Conservation (phyloP, 2,113 vertebrate species). For the Sakesphorus luctuosus region DNA sequence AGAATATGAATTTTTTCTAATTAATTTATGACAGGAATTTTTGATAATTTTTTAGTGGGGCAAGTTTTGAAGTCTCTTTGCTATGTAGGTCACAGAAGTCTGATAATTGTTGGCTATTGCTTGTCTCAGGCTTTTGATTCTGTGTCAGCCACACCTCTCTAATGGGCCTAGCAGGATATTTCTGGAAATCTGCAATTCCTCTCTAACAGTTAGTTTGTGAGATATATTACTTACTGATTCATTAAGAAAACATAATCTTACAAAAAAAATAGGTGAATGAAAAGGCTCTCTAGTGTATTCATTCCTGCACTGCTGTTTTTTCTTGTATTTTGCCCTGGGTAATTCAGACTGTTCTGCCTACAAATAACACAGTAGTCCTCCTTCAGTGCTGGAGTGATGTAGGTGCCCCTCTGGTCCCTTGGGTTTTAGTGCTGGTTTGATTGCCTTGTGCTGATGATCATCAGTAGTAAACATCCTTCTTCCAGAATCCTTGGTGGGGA, state of each 20-base stretch:
- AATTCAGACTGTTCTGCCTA: not conserved
- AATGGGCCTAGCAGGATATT: not conserved
- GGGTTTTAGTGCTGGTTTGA: not conserved
- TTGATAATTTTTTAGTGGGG: not conserved
- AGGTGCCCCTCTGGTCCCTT: not conserved
- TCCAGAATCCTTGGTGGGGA: not conserved
- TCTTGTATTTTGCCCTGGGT: not conserved
- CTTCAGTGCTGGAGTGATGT: fast-evolving
- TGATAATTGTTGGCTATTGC: not conserved
- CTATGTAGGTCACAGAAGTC: fast-evolving
- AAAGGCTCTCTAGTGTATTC: not conserved
- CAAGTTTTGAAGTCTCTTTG: not conserved
- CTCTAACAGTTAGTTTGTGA: not conserved
- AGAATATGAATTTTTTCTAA: not conserved
- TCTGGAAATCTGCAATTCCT: not conserved
- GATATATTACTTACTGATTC: not conserved
- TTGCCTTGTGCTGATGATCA: not conserved
- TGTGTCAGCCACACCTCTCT: not conserved
- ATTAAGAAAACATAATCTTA: not conserved
- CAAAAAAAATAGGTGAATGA: not conserved
- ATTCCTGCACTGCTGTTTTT: not conserved
- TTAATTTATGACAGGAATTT: not conserved
- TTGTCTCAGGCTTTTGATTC: not conserved
- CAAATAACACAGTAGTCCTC: not conserved
- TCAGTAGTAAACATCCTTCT: not conserved